Conservation (phyloP, 2,113 vertebrate genomes). For the Chinchilla lanigera region DNA sequence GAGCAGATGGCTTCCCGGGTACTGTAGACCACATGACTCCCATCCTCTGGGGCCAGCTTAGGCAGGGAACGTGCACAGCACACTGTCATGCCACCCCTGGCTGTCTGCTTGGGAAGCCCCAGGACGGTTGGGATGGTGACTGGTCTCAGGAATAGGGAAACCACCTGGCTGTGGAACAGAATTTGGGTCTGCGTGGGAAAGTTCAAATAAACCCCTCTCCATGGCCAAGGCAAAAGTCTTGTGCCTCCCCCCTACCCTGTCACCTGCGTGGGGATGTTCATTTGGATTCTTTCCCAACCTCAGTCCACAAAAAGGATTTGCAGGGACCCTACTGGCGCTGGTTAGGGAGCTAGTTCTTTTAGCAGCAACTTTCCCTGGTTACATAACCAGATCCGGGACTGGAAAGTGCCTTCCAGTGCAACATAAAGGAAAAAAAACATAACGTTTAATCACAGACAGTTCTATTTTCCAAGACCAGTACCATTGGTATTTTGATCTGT, state of each 20-base stretch:
- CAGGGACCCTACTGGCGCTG: background rate
- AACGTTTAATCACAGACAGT: background rate
- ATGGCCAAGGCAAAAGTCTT: background rate
- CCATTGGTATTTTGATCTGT: background rate
- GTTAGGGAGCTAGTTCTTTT: background rate
- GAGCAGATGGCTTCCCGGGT: background rate
- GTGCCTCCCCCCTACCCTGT: background rate
- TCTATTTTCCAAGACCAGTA: background rate
- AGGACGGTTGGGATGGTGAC: background rate
- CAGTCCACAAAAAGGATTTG: background rate
- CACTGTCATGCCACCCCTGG: background rate
- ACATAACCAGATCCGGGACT: no score
- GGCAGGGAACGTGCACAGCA: background rate
- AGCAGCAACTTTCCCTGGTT: background rate
- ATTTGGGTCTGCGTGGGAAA: background rate
- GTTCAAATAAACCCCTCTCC: background rate
- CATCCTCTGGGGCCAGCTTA: background rate
- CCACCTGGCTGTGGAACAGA: background rate
- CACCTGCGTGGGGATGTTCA: background rate
- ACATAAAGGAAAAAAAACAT: background rate
- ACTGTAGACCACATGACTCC: background rate
- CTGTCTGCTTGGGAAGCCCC: background rate
- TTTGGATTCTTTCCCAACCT: background rate
- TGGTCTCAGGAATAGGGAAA: background rate
- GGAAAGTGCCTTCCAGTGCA: background rate